Evolutionary conservation across 2,888 invertebrate species (phyloP).

Genomic region (Rhyacophila evoluta): DNA sequence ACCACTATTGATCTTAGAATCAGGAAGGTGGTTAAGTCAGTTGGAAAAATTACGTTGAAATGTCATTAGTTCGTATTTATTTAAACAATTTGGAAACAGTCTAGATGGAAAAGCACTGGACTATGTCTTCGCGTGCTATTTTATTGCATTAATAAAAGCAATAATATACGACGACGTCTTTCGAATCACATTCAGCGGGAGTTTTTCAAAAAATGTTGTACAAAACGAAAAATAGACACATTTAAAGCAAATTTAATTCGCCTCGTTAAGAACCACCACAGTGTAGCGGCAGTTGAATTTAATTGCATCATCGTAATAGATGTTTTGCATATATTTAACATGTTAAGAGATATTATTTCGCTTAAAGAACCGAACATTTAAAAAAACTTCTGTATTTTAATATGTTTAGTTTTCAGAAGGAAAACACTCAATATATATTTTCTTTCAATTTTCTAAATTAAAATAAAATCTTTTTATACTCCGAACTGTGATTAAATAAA

Average conservation of each 20-base stretch:
- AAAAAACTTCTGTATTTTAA: too few species aligned
- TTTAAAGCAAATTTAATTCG: not conserved
- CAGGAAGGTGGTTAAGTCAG: too few species aligned
- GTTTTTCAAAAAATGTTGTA: constrained; percentile 7
- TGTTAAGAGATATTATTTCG: not conserved
- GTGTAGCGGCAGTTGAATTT: not conserved
- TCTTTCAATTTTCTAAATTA: too few species aligned
- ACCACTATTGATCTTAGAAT: too few species aligned
- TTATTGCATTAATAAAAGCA: constrained; percentile 14
- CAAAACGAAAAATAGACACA: not conserved
- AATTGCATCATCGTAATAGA: not conserved
- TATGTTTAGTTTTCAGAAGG: too few species aligned
- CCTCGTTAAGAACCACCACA: not conserved
- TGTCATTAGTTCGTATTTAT: too few species aligned
- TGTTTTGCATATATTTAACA: constrained; percentile 14
- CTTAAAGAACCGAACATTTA: not conserved
- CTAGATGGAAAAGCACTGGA: not conserved
- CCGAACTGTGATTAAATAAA: too few species aligned
- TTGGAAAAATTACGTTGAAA: too few species aligned
- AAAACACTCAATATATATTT: too few species aligned
- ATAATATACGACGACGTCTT: not conserved
- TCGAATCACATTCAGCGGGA: not conserved
- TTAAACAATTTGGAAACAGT: too few species aligned
- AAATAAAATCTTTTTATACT: too few species aligned
- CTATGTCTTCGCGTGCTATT: not conserved